Evolutionary conservation across 2,797 vertebrate species (phyloP).

Genomic region (Eremophila alpestris): DNA sequence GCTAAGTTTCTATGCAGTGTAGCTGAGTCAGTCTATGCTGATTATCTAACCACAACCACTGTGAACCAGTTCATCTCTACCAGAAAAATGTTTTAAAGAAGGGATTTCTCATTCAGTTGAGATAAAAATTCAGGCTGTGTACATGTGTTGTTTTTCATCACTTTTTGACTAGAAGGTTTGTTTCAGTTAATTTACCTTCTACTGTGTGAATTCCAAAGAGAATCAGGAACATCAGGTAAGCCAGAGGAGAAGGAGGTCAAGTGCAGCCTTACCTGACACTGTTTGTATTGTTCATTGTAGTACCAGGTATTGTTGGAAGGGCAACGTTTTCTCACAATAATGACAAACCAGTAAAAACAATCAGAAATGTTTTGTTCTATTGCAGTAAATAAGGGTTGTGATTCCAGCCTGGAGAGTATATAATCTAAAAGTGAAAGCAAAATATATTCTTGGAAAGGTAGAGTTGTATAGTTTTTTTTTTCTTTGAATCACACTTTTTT

Average conservation of each 20-base stretch:
- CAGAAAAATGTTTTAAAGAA: not conserved
- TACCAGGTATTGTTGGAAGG: not conserved
- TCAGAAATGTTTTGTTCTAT: not conserved
- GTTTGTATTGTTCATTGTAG: not conserved
- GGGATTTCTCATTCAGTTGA: not conserved
- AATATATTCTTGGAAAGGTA: not conserved
- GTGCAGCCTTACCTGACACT: not conserved
- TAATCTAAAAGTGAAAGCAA: not conserved
- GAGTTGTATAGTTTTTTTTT: not conserved
- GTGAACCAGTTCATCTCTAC: not conserved
- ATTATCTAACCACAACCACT: not conserved
- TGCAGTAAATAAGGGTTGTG: not conserved
- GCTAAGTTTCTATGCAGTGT: not conserved
- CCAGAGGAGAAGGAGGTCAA: not conserved
- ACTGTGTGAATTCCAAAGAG: not conserved
- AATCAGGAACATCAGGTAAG: not conserved
- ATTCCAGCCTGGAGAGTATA: not conserved
- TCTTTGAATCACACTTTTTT: not conserved
- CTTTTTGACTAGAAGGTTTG: not conserved
- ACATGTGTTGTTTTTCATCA: not conserved
- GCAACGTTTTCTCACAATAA: not conserved
- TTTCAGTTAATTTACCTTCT: not conserved
- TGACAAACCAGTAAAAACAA: not conserved
- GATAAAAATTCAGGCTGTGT: not conserved
- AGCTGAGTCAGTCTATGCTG: not conserved